Evolutionary conservation across 2,113 vertebrate genomes (phyloP).

Genomic region (Sebastes fasciatus): DNA sequence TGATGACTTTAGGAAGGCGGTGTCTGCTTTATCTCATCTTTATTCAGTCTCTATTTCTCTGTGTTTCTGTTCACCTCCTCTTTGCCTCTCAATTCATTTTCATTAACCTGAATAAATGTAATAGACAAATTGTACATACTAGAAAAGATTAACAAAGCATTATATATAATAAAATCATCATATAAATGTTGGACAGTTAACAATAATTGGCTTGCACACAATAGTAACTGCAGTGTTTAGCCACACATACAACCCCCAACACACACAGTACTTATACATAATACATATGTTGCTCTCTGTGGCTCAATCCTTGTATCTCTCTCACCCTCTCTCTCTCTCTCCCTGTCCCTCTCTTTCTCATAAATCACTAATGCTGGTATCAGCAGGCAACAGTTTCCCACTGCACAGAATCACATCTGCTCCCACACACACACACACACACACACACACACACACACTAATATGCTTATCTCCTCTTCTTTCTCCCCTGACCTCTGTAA

Average conservation of each 20-base stretch:
- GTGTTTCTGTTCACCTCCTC: no score
- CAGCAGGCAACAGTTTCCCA: constrained; percentile 38
- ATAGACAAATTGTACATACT: neutral
- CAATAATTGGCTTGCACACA: neutral
- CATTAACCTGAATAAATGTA: neutral
- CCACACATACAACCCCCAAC: neutral
- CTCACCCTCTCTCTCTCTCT: neutral
- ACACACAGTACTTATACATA: constrained; percentile 5
- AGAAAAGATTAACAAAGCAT: no score
- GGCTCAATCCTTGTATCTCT: constrained; percentile 28
- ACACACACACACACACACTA: neutral
- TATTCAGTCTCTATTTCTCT: neutral
- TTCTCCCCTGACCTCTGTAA: constrained; percentile 28
- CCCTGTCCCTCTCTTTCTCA: constrained; percentile 22
- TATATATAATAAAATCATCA: neutral
- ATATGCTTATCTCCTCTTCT: constrained; percentile 11
- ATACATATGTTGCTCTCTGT: constrained; percentile 19
- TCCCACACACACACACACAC: neutral
- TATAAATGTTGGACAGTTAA: neutral
- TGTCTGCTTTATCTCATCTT: neutral
- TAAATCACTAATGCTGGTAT: constrained; percentile 61
- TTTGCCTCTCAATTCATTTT: neutral
- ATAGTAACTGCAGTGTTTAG: neutral
- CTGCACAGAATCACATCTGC: constrained; percentile 33
- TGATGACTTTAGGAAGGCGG: neutral